A percentile compares a stretch with the other conserved stretches of the same genome.
Conservation (phyloP, 2,888 invertebrate species). For the Lochmaea capreae region DNA sequence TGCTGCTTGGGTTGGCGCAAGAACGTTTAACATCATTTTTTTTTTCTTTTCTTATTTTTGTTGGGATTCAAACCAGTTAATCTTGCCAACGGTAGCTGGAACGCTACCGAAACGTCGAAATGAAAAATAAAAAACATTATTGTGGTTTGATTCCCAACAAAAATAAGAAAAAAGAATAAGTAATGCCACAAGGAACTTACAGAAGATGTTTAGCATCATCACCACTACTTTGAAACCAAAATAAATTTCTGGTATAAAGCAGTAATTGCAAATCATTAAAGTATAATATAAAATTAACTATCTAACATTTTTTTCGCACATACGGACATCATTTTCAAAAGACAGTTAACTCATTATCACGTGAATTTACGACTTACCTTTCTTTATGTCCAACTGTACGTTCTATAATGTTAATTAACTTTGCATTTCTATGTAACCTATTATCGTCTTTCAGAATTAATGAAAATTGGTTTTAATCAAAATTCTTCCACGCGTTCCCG, state of each 20-base stretch:
- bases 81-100: no score
- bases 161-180: no score
- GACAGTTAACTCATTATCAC: slow-evolving; percentile 2
- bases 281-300: slow-evolving; percentile 1
- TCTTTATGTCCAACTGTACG: slow-evolving; percentile 1
- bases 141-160: no score
- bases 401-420: background rate
- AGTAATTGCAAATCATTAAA: slow-evolving; percentile 1
- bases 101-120: no score
- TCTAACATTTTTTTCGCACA: background rate
- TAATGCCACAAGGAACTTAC: no score
- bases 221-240: background rate
- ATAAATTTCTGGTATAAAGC: background rate
- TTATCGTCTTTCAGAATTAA: background rate
- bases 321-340: background rate
- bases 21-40: no score
- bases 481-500: background rate
- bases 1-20: no score
- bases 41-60: no score
- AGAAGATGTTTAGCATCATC: background rate
- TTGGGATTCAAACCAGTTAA: no score
- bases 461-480: background rate
- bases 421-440: background rate
- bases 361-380: background rate
- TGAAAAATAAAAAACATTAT: no score